Evolutionary conservation across 2,797 vertebrate genomes (phyloP), one percentile per base, ranked within the genome.

Genomic region (Mico argentatus): DNA sequence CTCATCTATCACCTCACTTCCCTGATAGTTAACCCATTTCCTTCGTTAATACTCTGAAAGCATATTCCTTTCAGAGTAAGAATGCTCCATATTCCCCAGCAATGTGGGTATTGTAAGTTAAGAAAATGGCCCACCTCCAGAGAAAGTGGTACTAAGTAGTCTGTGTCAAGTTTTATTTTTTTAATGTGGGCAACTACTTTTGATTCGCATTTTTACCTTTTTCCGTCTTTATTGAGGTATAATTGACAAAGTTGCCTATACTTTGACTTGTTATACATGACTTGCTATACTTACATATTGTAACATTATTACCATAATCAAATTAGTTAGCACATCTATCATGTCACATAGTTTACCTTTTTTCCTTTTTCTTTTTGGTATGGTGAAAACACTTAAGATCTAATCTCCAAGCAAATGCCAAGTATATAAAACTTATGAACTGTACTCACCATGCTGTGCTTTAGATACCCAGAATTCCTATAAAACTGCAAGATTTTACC

Each of bases 301-400:
- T 57, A 55, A 70, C 73, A 83, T 77, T 44, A 89, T 89, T 93
- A 70, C 12, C 22, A 61, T 90, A 80, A 90, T 72, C 24, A 52
- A 80, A 26, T 81, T 86, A 64, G 22, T 91, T 33, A 87, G 55
- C 13, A 70, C 46, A 86, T 73, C 36, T 11, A 46, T n/a, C 36
- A 15, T 14, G 15, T 83, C 9, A 44, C 10, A 76, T 46, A 73
- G 39, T 79, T 26, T 26, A 36, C n/a, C 19, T 36, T 36, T 81
- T 41, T 52, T 14, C n/a, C 2, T 57, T 48, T 36, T 70, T 81
- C 7, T 30, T 36, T 84, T 41, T 12, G 30, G 44, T 64, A 24
- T 15, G 20, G 10, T 55, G 61, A 93, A 64, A 33, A 64, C 5
- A 46, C 17, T 61, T 11, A 36, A 59, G 2, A 80, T 22, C 24